These are phyloP conservation scores for Lepetodrilus schrolli DNA, from an alignment of 2,888 invertebrate species.

Conservation along the genomic window DNA sequence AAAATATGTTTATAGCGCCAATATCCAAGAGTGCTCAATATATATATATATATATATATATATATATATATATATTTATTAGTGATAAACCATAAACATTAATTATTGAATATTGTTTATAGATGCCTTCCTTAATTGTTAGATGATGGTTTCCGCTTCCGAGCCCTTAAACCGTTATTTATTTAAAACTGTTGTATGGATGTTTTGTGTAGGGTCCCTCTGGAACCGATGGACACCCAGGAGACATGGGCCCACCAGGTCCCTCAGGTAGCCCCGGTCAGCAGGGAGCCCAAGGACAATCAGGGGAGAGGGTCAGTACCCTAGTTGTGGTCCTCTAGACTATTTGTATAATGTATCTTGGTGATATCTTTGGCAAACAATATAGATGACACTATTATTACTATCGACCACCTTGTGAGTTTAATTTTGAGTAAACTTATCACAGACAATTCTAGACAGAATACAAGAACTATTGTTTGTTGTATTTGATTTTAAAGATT, in stretches of 20 bases:
- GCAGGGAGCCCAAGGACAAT: slow-evolving; percentile 78
- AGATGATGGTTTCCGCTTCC: not conserved
- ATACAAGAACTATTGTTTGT: no score
- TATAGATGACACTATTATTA: no score
- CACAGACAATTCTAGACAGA: no score
- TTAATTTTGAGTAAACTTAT: no score
- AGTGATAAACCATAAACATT: not conserved
- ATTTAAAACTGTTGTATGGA: not conserved
- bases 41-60: not conserved
- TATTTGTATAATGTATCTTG: not conserved
- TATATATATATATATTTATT: not conserved
- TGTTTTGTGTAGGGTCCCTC: slow-evolving; percentile 75
- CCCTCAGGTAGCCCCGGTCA: slow-evolving; percentile 78
- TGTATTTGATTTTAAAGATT: no score
- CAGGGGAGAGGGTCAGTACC: slow-evolving; percentile 63
- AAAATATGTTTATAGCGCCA: not conserved
- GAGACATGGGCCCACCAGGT: slow-evolving; percentile 80
- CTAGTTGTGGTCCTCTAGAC: no score
- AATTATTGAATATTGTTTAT: not conserved
- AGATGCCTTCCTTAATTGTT: not conserved
- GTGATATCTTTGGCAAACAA: not conserved
- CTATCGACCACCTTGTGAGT: no score
- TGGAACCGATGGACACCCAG: slow-evolving; percentile 87
- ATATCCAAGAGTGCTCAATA: no score
- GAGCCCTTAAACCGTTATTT: not conserved